Conservation (phyloP, 2,888 invertebrate genomes). For the Nomada fabriciana region DNA sequence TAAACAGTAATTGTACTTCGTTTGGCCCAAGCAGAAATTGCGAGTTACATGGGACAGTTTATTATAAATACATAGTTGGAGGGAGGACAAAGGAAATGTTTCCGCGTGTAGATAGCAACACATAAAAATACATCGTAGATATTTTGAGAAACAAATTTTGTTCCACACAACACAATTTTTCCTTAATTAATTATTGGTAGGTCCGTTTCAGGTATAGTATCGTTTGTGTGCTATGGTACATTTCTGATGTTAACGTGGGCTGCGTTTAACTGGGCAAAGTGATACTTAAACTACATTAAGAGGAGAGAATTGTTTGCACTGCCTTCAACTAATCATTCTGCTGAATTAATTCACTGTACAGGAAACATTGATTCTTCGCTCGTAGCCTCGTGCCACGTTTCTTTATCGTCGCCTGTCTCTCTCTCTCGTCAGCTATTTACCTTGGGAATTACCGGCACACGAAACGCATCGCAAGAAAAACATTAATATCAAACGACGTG, state of each 20-base stretch:
- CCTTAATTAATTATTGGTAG: background rate
- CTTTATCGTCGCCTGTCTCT: slow-evolving; percentile 49
- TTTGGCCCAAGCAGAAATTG: background rate
- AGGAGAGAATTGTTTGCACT: background rate
- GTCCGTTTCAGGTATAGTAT: background rate
- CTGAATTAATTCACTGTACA: slow-evolving; percentile 55
- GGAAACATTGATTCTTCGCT: slow-evolving; percentile 55
- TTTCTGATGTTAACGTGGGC: background rate
- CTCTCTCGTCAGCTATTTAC: slow-evolving; percentile 73
- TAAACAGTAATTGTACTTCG: background rate
- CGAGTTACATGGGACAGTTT: too few relatives aligned
- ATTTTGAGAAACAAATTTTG: too few relatives aligned
- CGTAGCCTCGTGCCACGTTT: slow-evolving; percentile 38
- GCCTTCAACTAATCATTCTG: slow-evolving; percentile 38
- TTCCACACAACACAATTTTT: background rate
- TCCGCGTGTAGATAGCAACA: too few relatives aligned
- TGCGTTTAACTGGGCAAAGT: background rate
- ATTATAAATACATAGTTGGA: too few relatives aligned
- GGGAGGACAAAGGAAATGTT: too few relatives aligned
- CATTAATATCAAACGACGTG: slow-evolving; percentile 82
- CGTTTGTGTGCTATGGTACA: background rate
- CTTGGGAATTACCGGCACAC: slow-evolving; percentile 79
- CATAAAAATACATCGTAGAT: too few relatives aligned
- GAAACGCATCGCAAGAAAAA: slow-evolving; percentile 81
- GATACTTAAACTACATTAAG: background rate